Evolutionary conservation across 1,140 invertebrate genomes (phyloP).

Genomic region (Macrosteles quadrilineatus): DNA sequence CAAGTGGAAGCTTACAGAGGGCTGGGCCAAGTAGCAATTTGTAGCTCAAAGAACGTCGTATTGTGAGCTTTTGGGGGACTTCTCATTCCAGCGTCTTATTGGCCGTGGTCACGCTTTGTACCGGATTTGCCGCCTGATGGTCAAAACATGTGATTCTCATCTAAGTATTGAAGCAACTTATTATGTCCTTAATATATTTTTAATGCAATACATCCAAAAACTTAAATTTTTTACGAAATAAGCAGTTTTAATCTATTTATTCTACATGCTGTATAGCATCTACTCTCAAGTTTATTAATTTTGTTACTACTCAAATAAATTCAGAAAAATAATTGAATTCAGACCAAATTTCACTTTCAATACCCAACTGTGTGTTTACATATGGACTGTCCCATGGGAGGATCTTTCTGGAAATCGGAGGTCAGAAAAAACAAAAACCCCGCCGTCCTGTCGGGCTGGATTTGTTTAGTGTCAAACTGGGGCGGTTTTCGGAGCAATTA

Average conservation of each 20-base stretch:
- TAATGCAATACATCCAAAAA: background rate
- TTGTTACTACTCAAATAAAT: too few relatives aligned
- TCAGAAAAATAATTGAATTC: too few relatives aligned
- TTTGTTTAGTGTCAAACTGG: conserved; percentile 11
- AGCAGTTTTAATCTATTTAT: too few relatives aligned
- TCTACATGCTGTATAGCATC: too few relatives aligned
- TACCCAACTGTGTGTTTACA: too few relatives aligned
- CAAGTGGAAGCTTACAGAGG: background rate
- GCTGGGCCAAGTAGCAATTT: conserved; percentile 1
- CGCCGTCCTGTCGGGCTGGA: background rate
- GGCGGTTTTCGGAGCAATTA: conserved; percentile 8
- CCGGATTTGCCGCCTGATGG: background rate
- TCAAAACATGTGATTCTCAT: background rate
- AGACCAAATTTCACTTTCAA: too few relatives aligned
- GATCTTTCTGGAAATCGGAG: background rate
- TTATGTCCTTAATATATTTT: background rate
- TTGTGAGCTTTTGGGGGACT: background rate
- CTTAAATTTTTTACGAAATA: too few relatives aligned
- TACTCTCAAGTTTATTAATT: too few relatives aligned
- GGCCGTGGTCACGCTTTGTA: background rate
- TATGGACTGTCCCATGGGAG: background rate
- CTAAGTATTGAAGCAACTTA: background rate
- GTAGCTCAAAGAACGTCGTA: background rate
- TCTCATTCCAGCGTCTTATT: background rate
- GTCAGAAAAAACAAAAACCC: background rate